Conservation (phyloP, 2,797 vertebrate genomes). For the Choloepus didactylus region DNA sequence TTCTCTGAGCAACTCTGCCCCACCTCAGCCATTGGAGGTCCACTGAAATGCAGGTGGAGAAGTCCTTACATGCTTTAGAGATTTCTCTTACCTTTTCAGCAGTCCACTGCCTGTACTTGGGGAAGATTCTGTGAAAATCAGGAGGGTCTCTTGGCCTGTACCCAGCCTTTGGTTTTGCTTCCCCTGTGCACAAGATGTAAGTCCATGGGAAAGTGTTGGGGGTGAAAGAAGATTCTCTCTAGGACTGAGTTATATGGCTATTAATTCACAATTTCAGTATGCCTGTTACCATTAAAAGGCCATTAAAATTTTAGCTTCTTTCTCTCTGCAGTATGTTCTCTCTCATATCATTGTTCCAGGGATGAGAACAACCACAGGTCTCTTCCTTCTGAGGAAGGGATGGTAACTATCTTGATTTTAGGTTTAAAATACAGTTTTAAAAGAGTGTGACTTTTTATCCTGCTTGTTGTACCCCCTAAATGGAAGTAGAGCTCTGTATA, state of each 20-base stretch:
- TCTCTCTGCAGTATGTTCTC: background rate
- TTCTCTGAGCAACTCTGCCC: background rate
- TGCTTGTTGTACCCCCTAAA: background rate
- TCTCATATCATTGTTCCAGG: background rate
- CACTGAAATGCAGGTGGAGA: fast-evolving
- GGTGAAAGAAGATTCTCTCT: background rate
- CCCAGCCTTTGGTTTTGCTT: background rate
- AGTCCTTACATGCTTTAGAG: background rate
- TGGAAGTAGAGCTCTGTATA: background rate
- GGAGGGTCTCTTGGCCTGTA: fast-evolving
- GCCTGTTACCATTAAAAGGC: background rate
- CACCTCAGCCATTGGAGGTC: background rate
- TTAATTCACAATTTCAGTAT: background rate
- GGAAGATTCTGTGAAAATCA: background rate
- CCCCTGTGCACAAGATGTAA: background rate
- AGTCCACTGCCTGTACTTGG: too few relatives aligned
- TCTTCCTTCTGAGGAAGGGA: background rate
- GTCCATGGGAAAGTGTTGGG: background rate
- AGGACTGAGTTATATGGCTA: background rate
- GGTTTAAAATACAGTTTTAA: background rate
- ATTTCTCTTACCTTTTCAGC: background rate
- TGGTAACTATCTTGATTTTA: background rate
- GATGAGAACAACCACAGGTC: background rate
- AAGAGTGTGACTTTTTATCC: background rate
- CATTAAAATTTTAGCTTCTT: background rate